Evolutionary conservation across 2,888 invertebrate genomes (phyloP), one percentile per base, ranked within the genome.

Genomic region (Tenthredo mesomela): DNA sequence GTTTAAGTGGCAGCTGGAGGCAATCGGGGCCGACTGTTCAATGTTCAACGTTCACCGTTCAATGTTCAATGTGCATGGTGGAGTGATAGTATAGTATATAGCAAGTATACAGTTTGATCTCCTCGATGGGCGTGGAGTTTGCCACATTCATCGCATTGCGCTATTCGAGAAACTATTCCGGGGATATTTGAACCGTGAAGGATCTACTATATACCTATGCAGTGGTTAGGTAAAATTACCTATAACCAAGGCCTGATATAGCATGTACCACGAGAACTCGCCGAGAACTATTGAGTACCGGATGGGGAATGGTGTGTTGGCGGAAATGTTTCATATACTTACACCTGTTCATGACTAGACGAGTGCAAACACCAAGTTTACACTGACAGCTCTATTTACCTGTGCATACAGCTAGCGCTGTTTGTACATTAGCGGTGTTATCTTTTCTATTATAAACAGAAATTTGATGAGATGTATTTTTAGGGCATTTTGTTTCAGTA

Each of bases 241-340:
- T 50, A 77, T 77, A 77, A 40, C 50, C 77, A 47, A 29, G 77
- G 50, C 50, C 21, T 29, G 47, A 40, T 75, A 29, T 75, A 50
- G 25, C 71, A 71, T 37, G 40, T n/a, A 71, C 71, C n/a, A 21
- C 43, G 33, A 29, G 25, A 80, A 61, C 80, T 61, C 61, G 58
- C 58, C 80, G 61, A 40, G 58, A 80, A 80, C 37, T 80, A 80
- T 80, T 61, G 58, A 61, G 80, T 80, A 61, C 80, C 80, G 61
- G 80, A 80, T 61, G 80, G 40, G 80, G 40, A 80, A 80, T 40
- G 80, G 80, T 58, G 58, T 80, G 80, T 80, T 61, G 61, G 61
- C 80, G 80, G 80, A 80, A 80, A 80, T 80, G 80, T 80, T 80
- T 80, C 80, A 80, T 80, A 80, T 80, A 58, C 80, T 80, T 58